Conservation (phyloP, 2,113 vertebrate genomes). For the Phyllostomus discolor region DNA sequence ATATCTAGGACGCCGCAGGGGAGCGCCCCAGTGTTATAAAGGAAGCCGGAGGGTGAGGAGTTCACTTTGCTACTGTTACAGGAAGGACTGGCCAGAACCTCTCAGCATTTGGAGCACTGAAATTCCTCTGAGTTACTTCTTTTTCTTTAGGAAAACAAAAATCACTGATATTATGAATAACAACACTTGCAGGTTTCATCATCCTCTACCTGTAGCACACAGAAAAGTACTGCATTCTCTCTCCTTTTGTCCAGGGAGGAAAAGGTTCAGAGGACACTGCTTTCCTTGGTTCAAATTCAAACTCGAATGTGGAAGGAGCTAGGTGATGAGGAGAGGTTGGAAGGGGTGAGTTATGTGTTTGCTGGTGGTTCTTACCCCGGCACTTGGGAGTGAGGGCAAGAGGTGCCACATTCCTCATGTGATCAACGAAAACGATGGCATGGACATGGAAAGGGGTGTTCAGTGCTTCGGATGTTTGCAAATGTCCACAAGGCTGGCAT, state of each 20-base stretch:
- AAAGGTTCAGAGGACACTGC: background rate
- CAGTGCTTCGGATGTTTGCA: background rate
- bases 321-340: background rate
- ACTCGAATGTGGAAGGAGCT: background rate
- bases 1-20: background rate
- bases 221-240: background rate
- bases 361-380: background rate
- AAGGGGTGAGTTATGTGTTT: background rate
- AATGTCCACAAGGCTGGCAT: background rate
- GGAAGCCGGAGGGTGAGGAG: background rate
- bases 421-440: background rate
- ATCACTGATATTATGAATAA: background rate
- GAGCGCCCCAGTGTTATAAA: background rate
- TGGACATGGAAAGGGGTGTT: background rate
- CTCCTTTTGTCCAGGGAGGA: background rate
- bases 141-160: background rate
- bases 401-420: too few species aligned
- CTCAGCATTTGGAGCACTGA: background rate
- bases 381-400: background rate
- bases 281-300: background rate
- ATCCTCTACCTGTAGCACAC: too few species aligned
- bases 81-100: background rate
- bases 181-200: background rate
- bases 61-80: background rate
- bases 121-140: background rate